phyloP scores from a whole-genome alignment of 2,797 vertebrate genomes.

The Eupleurogrammus muticus region DNA sequence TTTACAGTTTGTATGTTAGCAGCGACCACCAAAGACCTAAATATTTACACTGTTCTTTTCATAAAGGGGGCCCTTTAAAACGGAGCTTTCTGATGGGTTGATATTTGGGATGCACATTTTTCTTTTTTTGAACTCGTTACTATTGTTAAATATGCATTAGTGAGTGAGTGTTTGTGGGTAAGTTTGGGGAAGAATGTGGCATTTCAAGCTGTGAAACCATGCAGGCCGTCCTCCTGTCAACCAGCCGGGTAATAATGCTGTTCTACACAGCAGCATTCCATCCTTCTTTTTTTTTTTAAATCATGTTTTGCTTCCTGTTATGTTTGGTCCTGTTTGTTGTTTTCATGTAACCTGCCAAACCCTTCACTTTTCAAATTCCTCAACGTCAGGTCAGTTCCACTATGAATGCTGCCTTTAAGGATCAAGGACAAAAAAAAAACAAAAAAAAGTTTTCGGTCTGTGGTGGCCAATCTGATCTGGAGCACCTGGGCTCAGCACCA shows the following conservation, averaged over 20 bases:
- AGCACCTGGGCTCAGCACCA: too few relatives aligned
- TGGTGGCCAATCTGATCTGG: too few relatives aligned
- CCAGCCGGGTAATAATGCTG: neutral
- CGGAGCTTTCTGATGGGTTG: too few relatives aligned
- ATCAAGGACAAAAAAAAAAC: too few relatives aligned
- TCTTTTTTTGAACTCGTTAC: neutral
- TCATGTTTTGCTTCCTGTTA: slow-evolving; percentile 19
- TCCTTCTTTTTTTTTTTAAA: neutral
- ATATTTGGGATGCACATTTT: too few relatives aligned
- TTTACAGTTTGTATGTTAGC: too few relatives aligned
- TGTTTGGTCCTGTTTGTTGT: slow-evolving; percentile 11
- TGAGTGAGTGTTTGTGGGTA: neutral
- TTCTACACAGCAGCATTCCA: slow-evolving; percentile 17
- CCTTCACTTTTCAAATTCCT: slow-evolving; percentile 1
- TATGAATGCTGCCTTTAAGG: neutral
- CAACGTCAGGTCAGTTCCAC: slow-evolving; percentile 8
- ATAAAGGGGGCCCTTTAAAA: too few relatives aligned
- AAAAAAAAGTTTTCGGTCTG: too few relatives aligned
- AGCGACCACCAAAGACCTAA: too few relatives aligned
- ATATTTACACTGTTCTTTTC: too few relatives aligned
- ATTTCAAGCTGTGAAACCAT: slow-evolving; percentile 43
- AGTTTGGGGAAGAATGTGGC: slow-evolving; percentile 25
- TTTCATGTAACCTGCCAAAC: slow-evolving; percentile 2
- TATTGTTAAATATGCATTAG: neutral
- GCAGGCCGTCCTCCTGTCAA: slow-evolving; percentile 20